Evolutionary conservation across 2,888 invertebrate genomes (phyloP).

Genomic region (Drosophila monieri): DNA sequence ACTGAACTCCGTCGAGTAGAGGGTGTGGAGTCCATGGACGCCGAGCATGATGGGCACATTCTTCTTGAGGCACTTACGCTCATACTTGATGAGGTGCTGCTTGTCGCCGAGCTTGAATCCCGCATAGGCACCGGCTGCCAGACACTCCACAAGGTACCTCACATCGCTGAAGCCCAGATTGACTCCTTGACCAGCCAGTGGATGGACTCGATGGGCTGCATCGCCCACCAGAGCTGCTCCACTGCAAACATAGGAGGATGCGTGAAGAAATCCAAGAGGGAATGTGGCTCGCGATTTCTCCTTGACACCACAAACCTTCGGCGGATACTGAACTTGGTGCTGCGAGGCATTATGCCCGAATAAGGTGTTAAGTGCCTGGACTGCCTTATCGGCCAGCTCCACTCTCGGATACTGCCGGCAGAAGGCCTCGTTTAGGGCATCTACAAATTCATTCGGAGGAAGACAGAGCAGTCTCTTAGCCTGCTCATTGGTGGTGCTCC

Average conservation of each 20-base stretch:
- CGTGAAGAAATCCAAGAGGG: conserved; percentile 96
- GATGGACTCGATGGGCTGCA: conserved; percentile 96
- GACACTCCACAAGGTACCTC: conserved; percentile 87
- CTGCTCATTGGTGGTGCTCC: conserved; percentile 92
- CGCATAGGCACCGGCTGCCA: conserved; percentile 89
- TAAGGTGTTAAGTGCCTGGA: conserved; percentile 85
- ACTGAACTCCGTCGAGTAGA: conserved; percentile 90
- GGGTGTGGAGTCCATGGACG: conserved; percentile 92
- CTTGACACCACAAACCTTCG: conserved; percentile 74
- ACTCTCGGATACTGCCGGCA: conserved; percentile 80
- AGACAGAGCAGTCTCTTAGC: conserved; percentile 90
- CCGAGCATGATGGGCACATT: conserved; percentile 95
- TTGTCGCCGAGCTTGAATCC: conserved; percentile 91
- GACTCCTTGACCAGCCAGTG: conserved; percentile 98
- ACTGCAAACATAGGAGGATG: conserved; percentile 92
- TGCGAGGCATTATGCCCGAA: conserved; percentile 76
- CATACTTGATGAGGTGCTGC: conserved; percentile 91
- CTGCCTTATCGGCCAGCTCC: conserved; percentile 80
- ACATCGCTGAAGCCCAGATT: conserved; percentile 99
- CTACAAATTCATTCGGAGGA: conserved; percentile 92
- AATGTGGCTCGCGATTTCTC: conserved; percentile 90
- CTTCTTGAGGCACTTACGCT: conserved; percentile 91
- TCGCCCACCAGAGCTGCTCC: conserved; percentile 95
- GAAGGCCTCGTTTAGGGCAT: conserved; percentile 93
- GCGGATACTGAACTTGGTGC: conserved; percentile 82